Conservation (phyloP, 92 coral and sea anemone species). For the Siderastrea radians region DNA sequence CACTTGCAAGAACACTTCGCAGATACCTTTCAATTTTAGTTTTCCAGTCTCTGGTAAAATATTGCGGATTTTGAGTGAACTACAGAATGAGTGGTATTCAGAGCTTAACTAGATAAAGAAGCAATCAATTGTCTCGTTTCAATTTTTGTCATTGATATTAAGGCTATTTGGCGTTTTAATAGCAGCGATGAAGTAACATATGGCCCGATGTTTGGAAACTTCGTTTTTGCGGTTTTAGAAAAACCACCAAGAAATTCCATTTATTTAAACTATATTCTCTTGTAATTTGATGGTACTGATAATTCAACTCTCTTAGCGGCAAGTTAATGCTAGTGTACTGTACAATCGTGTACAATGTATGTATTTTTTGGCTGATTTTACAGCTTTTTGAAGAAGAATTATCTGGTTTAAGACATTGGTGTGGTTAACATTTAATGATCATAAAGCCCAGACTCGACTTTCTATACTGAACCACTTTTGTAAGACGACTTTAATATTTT, state of each 20-base stretch:
- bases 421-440: neutral
- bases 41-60: neutral
- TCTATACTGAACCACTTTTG: neutral
- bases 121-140: neutral
- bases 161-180: neutral
- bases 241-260: neutral
- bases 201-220: neutral
- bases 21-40: neutral
- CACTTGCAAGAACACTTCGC: neutral
- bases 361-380: neutral
- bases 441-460: neutral
- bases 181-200: neutral
- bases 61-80: neutral
- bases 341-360: neutral
- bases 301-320: neutral
- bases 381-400: neutral
- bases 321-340: neutral
- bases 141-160: too few relatives aligned
- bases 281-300: neutral
- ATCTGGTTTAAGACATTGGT: neutral
- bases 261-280: neutral
- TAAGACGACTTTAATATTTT: neutral
- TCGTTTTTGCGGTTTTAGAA: slow-evolving; percentile 19
- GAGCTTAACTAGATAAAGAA: neutral
- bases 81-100: too few relatives aligned